These are phyloP conservation scores for Dipodomys spectabilis DNA, from an alignment of 2,113 vertebrate species.

Conservation along the genomic window DNA sequence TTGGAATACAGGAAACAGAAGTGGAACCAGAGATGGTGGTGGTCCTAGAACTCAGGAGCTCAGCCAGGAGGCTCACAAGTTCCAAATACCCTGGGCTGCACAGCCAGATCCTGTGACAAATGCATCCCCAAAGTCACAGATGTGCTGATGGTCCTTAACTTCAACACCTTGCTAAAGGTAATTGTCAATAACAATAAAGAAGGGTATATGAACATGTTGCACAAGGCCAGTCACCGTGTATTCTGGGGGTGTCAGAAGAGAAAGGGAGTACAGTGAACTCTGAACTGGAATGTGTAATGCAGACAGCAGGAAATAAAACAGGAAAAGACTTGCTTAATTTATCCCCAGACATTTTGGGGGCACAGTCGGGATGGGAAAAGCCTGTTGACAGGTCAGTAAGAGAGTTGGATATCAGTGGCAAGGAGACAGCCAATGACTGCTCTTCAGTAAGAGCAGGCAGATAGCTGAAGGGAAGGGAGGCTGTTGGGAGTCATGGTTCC, in stretches of 20 bases:
- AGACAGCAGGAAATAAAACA: neutral
- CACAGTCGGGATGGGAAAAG: neutral
- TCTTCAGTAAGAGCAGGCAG: neutral
- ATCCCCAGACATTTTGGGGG: neutral
- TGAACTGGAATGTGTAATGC: neutral
- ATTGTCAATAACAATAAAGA: neutral
- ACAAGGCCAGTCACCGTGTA: neutral
- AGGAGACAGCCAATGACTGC: neutral
- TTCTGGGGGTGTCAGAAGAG: neutral
- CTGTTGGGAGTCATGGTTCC: neutral
- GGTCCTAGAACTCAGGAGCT: no score
- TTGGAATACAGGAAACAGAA: neutral
- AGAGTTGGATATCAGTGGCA: neutral
- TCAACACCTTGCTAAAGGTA: neutral
- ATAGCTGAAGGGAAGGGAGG: neutral
- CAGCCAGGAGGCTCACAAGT: no score
- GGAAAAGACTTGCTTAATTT: neutral
- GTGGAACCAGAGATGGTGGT: no score
- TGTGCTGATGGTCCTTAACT: neutral
- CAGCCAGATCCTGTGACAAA: no score
- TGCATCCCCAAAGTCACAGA: no score
- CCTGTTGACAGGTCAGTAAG: neutral
- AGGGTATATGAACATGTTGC: neutral
- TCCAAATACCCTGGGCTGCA: no score
- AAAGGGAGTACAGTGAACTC: neutral